Evolutionary conservation across 2,797 vertebrate species (phyloP).

Genomic region (Notolepis coatsorum): DNA sequence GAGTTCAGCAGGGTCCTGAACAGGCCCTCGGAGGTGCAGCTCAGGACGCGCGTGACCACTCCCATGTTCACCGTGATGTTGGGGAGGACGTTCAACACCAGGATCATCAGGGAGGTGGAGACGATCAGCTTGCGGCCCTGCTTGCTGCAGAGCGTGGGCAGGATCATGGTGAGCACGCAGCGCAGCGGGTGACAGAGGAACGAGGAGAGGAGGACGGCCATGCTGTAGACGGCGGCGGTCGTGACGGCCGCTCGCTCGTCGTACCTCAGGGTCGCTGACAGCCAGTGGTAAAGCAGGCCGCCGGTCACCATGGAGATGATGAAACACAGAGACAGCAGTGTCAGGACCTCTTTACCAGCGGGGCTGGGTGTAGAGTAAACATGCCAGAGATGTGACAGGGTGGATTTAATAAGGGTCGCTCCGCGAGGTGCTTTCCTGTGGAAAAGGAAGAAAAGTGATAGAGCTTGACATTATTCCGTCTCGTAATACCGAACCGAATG

Average conservation of each 20-base stretch:
- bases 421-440: conserved; percentile 30
- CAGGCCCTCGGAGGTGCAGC: conserved; percentile 88
- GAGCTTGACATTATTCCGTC: too few relatives aligned
- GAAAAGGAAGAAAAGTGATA: conserved; percentile 3
- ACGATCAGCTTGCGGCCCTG: conserved; percentile 89
- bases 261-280: conserved; percentile 81
- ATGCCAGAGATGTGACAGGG: conserved; percentile 75
- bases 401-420: conserved; percentile 36
- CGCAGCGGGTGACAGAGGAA: conserved; percentile 88
- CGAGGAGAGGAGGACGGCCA: conserved; percentile 75
- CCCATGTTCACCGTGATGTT: conserved; percentile 86
- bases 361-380: conserved; percentile 85
- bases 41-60: conserved; percentile 79
- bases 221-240: conserved; percentile 68
- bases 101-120: conserved; percentile 83
- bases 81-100: conserved; percentile 83
- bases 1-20: conserved; percentile 87
- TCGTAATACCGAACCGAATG: too few relatives aligned
- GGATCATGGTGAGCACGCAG: conserved; percentile 87
- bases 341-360: conserved; percentile 72
- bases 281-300: conserved; percentile 84
- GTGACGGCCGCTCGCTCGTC: conserved; percentile 43
- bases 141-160: conserved; percentile 88
- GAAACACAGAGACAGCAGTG: conserved; percentile 84
- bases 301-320: conserved; percentile 66